phyloP scores from a whole-genome alignment of 2,888 invertebrate species.

The Temnothorax ravouxi region DNA sequence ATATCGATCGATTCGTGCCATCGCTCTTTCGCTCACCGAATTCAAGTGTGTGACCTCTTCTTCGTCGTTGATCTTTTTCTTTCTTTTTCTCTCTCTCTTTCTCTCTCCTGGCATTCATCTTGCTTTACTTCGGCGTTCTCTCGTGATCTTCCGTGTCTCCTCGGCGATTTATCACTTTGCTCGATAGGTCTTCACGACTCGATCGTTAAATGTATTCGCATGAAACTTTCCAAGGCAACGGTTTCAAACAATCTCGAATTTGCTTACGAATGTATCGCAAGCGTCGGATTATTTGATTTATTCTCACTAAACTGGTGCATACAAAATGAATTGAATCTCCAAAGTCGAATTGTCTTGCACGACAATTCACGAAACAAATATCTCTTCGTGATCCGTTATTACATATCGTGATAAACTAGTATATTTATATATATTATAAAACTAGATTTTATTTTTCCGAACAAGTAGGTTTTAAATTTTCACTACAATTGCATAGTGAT shows the following conservation, averaged over 20 bases:
- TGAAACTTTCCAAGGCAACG: slow-evolving; percentile 64
- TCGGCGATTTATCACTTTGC: slow-evolving; percentile 71
- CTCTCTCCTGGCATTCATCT: slow-evolving; percentile 27
- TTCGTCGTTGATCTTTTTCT: slow-evolving; percentile 17
- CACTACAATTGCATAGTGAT: neutral
- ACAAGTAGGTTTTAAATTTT: neutral
- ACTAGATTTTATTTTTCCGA: neutral
- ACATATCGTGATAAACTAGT: neutral
- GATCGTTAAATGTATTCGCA: slow-evolving; percentile 71
- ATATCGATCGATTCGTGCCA: slow-evolving; percentile 35
- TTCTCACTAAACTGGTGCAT: neutral
- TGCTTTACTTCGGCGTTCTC: slow-evolving; percentile 34
- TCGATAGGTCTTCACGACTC: slow-evolving; percentile 72
- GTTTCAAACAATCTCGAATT: slow-evolving; percentile 51
- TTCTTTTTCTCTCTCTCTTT: slow-evolving; percentile 8
- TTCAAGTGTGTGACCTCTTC: slow-evolving; percentile 27
- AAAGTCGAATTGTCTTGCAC: neutral
- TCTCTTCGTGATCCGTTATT: neutral
- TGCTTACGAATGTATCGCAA: slow-evolving; percentile 22
- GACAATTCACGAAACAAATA: neutral
- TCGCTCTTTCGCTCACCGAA: slow-evolving; percentile 24
- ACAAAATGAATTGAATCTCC: neutral
- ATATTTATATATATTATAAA: neutral
- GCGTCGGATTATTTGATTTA: slow-evolving; percentile 15
- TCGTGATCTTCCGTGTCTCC: slow-evolving; percentile 55